Evolutionary conservation across 2,113 vertebrate genomes (phyloP).

Genomic region (Sinocyclocheilus rhinocerous): DNA sequence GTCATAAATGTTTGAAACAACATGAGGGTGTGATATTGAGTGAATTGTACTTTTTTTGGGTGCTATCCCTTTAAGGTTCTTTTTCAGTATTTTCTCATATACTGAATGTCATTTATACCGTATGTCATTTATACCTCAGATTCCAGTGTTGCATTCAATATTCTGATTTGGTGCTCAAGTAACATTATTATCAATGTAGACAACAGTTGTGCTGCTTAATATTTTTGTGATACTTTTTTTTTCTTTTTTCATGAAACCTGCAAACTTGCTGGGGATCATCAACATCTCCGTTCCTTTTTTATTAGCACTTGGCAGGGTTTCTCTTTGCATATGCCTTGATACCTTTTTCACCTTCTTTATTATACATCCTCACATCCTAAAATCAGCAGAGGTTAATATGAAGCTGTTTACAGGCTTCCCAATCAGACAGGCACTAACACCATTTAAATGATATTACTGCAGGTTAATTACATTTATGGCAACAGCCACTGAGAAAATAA

Average conservation of each 20-base stretch:
- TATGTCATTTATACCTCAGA: too few species aligned
- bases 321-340: not conserved
- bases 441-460: slow-evolving; percentile 3
- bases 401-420: not conserved
- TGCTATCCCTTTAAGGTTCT: too few species aligned
- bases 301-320: not conserved
- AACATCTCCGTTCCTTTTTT: not conserved
- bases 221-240: too few species aligned
- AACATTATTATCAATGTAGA: too few species aligned
- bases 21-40: not conserved
- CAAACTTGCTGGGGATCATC: not conserved
- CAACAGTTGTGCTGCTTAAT: too few species aligned
- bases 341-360: not conserved
- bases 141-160: too few species aligned
- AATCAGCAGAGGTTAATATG: not conserved
- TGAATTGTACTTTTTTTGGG: not conserved
- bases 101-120: too few species aligned
- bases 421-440: not conserved
- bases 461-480: slow-evolving; percentile 4
- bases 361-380: not conserved
- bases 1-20: not conserved
- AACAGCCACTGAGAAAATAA: slow-evolving; percentile 56
- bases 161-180: too few species aligned
- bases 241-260: too few species aligned
- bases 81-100: too few species aligned